phyloP scores from a whole-genome alignment of 1,140 invertebrate genomes.

The Zaprionus kolodkinae region DNA sequence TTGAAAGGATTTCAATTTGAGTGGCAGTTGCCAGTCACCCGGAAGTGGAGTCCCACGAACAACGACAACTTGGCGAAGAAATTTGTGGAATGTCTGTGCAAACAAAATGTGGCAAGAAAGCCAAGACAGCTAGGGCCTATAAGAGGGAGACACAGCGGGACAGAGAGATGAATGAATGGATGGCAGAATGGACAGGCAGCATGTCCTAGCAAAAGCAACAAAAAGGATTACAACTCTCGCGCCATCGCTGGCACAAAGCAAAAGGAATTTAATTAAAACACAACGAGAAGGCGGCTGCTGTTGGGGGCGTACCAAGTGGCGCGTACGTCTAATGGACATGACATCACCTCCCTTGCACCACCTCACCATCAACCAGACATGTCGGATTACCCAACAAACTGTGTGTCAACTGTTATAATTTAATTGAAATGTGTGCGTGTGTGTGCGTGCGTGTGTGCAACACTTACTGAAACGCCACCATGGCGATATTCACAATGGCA shows the following conservation, averaged over 20 bases:
- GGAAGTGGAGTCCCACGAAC: slow-evolving; percentile 27
- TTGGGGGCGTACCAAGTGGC: slow-evolving; percentile 28
- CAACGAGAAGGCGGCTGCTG: slow-evolving; percentile 23
- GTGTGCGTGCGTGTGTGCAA: slow-evolving; percentile 4
- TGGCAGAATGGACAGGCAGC: not conserved
- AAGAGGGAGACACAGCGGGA: slow-evolving; percentile 3
- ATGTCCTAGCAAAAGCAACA: slow-evolving; percentile 47
- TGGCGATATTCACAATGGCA: slow-evolving; percentile 94
- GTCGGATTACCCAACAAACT: slow-evolving; percentile 52
- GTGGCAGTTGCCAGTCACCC: slow-evolving; percentile 1
- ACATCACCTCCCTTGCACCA: slow-evolving; percentile 13
- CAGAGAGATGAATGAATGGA: slow-evolving; percentile 8
- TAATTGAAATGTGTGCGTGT: slow-evolving; percentile 35
- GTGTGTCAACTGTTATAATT: slow-evolving; percentile 61
- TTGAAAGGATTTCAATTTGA: slow-evolving; percentile 68
- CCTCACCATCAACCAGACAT: not conserved
- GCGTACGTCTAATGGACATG: slow-evolving; percentile 48
- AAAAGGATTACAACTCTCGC: slow-evolving; percentile 69
- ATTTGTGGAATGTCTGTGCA: slow-evolving; percentile 61
- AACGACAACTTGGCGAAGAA: slow-evolving; percentile 47
- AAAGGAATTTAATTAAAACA: slow-evolving; percentile 80
- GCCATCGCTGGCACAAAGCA: slow-evolving; percentile 51
- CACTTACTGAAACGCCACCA: slow-evolving; percentile 96
- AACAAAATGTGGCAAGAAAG: slow-evolving; percentile 54
- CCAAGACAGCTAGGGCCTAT: not conserved